Evolutionary conservation across 1,140 invertebrate genomes (phyloP).

Genomic region (Lasioglossum baleicum): DNA sequence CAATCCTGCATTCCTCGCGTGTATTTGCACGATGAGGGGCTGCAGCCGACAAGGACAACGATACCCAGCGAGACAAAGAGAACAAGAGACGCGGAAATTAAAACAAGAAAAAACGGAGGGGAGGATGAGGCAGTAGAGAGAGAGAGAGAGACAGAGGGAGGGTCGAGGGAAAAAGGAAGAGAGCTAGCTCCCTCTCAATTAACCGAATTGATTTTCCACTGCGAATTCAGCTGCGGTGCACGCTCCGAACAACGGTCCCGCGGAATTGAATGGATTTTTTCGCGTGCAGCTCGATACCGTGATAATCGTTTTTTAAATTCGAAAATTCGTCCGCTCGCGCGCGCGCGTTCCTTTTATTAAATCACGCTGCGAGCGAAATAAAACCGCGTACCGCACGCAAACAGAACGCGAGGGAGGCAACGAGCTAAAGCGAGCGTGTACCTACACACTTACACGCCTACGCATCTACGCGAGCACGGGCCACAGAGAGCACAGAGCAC

Average conservation of each 20-base stretch:
- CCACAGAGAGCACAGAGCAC: too few species aligned
- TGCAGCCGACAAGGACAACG: slow-evolving; percentile 2
- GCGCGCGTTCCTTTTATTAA: slow-evolving; percentile 14
- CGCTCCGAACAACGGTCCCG: slow-evolving; percentile 50
- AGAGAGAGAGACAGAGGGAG: not conserved
- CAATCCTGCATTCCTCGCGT: slow-evolving; percentile 68
- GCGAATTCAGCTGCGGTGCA: slow-evolving; percentile 45
- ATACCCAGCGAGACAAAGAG: slow-evolving; percentile 23
- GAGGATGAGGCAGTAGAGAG: not conserved
- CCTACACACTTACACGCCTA: too few species aligned
- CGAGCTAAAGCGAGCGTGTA: too few species aligned
- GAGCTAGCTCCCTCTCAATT: slow-evolving; percentile 67
- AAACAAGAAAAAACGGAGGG: slow-evolving; percentile 7
- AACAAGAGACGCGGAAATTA: slow-evolving; percentile 10
- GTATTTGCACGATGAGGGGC: slow-evolving; percentile 61
- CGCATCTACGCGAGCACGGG: too few species aligned
- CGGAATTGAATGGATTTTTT: slow-evolving; percentile 54
- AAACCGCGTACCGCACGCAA: not conserved
- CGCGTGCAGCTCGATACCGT: slow-evolving; percentile 31
- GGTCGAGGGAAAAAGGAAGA: slow-evolving; percentile 15
- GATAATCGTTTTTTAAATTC: slow-evolving; percentile 39
- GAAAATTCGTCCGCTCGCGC: not conserved
- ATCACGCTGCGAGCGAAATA: slow-evolving; percentile 9
- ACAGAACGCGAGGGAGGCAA: too few species aligned
- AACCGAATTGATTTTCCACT: slow-evolving; percentile 71